Evolutionary conservation across 2,113 vertebrate species (phyloP).

Genomic region (Pachycephala philippinensis): DNA sequence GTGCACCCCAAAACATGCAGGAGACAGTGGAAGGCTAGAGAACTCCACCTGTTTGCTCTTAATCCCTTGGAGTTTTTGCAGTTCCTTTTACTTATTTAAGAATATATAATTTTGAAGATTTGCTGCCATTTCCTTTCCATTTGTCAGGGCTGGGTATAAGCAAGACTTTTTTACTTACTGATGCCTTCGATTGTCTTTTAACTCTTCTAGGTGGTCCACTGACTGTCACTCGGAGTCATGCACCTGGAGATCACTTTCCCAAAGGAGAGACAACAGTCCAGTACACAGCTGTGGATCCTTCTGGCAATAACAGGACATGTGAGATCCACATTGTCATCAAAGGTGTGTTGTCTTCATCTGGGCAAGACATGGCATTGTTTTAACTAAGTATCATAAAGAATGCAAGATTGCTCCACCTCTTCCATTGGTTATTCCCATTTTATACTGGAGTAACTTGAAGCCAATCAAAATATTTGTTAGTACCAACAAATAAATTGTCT

Average conservation of each 20-base stretch:
- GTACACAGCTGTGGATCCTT: constrained; percentile 85
- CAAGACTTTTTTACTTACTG: neutral
- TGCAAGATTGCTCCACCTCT: neutral
- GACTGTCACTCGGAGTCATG: constrained; percentile 79
- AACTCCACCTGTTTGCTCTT: neutral
- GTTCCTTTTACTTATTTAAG: neutral
- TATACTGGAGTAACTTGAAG: neutral
- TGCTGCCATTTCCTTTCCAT: neutral
- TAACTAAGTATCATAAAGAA: neutral
- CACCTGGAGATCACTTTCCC: constrained; percentile 83
- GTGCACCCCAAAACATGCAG: neutral
- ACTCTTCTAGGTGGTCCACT: constrained; percentile 75
- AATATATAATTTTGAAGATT: neutral
- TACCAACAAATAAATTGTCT: neutral
- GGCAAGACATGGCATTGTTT: neutral
- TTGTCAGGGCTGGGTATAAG: neutral
- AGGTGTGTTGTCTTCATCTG: constrained; percentile 72
- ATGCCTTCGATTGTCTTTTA: neutral
- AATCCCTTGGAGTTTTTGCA: neutral
- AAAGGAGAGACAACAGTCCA: constrained; percentile 85
- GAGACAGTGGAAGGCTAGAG: neutral
- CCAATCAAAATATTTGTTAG: neutral
- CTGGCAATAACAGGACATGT: constrained; percentile 90
- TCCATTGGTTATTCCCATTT: neutral
- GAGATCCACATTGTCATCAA: constrained; percentile 86